Evolutionary conservation across 2,797 vertebrate genomes (phyloP).

Genomic region (Paratrypauchen microcephalus): DNA sequence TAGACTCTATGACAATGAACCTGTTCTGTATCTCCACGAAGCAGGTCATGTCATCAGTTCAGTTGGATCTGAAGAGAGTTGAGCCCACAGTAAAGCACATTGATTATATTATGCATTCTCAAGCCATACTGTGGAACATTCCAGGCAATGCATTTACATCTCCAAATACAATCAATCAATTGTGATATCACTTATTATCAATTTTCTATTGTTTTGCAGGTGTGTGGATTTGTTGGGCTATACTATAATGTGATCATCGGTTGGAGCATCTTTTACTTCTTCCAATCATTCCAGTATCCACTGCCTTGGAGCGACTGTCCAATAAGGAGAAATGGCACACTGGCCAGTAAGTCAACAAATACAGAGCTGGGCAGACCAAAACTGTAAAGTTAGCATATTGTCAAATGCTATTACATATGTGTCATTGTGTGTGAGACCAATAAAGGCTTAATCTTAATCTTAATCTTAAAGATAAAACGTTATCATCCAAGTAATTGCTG

Average conservation of each 20-base stretch:
- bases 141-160: background rate
- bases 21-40: no score
- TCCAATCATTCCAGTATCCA: conserved; percentile 94
- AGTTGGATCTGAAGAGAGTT: no score
- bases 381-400: background rate
- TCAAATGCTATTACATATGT: background rate
- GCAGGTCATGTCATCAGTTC: no score
- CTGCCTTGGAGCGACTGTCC: conserved; percentile 95
- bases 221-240: conserved; percentile 92
- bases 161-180: background rate
- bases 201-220: conserved; percentile 62
- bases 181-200: no score
- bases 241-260: conserved; percentile 97
- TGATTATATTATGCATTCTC: no score
- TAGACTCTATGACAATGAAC: no score
- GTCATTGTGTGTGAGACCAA: no score
- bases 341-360: conserved; percentile 62
- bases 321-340: conserved; percentile 74
- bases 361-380: background rate
- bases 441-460: no score
- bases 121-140: background rate
- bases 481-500: background rate
- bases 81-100: no score
- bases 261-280: conserved; percentile 98
- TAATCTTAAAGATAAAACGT: background rate